These are phyloP conservation scores for Corticium candelabrum DNA, from an alignment of 37 sponge, comb jelly and placozoan genomes.

Conservation along the genomic window DNA sequence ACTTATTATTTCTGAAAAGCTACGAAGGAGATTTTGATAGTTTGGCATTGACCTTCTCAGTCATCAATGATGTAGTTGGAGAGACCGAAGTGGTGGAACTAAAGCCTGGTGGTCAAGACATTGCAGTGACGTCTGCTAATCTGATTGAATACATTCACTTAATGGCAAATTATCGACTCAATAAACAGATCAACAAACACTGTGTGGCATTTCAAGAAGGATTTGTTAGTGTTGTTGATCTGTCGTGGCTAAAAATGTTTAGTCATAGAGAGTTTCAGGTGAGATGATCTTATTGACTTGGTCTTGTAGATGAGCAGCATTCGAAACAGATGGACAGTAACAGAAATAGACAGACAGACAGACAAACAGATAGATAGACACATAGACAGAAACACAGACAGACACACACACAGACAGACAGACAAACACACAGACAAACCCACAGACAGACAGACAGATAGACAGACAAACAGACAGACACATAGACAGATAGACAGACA, in stretches of 20 bases:
- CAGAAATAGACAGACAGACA: too few species aligned
- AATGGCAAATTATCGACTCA: conserved; percentile 72
- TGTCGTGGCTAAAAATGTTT: conserved; percentile 70
- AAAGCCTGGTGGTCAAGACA: conserved; percentile 53
- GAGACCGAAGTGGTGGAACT: conserved; percentile 54
- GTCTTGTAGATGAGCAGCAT: too few species aligned
- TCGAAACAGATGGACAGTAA: too few species aligned
- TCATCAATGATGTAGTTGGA: neutral
- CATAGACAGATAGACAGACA: too few species aligned
- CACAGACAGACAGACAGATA: too few species aligned
- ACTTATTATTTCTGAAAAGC: neutral
- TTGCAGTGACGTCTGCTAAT: conserved; percentile 63
- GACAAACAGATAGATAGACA: too few species aligned
- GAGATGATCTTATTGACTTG: too few species aligned
- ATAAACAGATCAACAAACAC: conserved; percentile 45
- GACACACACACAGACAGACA: too few species aligned
- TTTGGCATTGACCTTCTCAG: neutral
- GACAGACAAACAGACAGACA: too few species aligned
- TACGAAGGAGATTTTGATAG: neutral
- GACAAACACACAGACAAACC: too few species aligned
- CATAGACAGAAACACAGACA: too few species aligned
- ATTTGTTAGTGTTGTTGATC: conserved; percentile 50
- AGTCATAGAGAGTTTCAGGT: conserved; percentile 57
- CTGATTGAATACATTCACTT: conserved; percentile 74
- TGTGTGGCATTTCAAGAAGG: conserved; percentile 65